phyloP scores from a whole-genome alignment of 2,888 invertebrate species.

The Tromatobia lineatoria region DNA sequence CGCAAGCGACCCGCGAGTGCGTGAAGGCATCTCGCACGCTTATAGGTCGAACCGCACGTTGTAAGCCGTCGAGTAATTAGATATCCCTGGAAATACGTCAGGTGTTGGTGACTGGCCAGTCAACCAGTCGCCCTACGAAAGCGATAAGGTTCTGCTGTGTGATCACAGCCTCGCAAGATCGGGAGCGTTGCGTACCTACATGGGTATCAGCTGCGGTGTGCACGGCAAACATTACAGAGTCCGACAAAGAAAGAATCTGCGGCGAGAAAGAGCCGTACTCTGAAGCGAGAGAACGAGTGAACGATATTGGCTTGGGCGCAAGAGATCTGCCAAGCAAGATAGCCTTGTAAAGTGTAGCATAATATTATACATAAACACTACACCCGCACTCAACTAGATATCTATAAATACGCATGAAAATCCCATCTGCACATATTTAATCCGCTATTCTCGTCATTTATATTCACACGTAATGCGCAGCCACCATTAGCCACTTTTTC shows the following conservation, averaged over 20 bases:
- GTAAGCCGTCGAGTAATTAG: slow-evolving; percentile 79
- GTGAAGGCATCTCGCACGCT: slow-evolving; percentile 74
- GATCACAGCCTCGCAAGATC: slow-evolving; percentile 36
- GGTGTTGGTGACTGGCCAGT: slow-evolving; percentile 72
- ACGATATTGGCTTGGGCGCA: slow-evolving; percentile 72
- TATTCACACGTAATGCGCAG: slow-evolving; percentile 32
- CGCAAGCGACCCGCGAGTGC: slow-evolving; percentile 62
- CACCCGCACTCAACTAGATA: slow-evolving; percentile 4
- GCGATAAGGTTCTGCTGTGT: slow-evolving; percentile 52
- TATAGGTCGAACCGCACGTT: slow-evolving; percentile 56
- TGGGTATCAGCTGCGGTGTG: slow-evolving; percentile 33
- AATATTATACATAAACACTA: slow-evolving; percentile 42
- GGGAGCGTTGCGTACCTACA: slow-evolving; percentile 21
- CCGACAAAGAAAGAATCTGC: slow-evolving; percentile 23
- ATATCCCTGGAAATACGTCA: slow-evolving; percentile 83
- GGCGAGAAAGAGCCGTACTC: slow-evolving; percentile 15
- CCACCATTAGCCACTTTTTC: slow-evolving; percentile 7
- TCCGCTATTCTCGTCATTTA: slow-evolving; percentile 38
- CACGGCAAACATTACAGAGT: background rate
- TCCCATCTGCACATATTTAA: slow-evolving; percentile 46
- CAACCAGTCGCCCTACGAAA: slow-evolving; percentile 62
- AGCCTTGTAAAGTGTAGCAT: slow-evolving; percentile 46
- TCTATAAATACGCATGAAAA: slow-evolving; percentile 14
- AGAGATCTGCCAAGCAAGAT: slow-evolving; percentile 41
- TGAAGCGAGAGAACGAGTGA: slow-evolving; percentile 63